These are phyloP conservation scores for Loxodonta africana DNA, from an alignment of 2,113 vertebrate genomes.

Conservation along the genomic window DNA sequence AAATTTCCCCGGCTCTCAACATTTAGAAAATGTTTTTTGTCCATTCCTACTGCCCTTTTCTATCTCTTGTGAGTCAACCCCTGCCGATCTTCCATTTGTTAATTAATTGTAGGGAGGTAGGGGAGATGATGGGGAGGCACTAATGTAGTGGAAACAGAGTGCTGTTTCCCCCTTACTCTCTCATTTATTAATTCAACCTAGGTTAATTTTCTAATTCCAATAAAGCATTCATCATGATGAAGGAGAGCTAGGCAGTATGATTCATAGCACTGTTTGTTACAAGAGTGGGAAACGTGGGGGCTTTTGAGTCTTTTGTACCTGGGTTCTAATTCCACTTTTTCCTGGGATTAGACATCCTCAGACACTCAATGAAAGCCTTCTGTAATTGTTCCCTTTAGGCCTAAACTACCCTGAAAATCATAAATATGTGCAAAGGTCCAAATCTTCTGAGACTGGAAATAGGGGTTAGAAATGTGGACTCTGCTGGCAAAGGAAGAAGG, in stretches of 20 bases:
- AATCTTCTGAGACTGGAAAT: not conserved
- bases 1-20: not conserved
- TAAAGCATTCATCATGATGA: not conserved
- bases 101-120: not conserved
- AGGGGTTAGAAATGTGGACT: not conserved
- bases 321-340: not conserved
- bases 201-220: not conserved
- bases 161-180: not conserved
- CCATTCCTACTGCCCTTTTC: fast-evolving
- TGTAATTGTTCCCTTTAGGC: not conserved
- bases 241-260: not conserved
- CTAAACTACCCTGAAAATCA: not conserved
- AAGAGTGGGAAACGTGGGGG: not conserved
- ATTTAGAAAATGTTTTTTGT: not conserved
- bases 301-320: not conserved
- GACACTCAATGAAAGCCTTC: fast-evolving
- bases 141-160: not conserved
- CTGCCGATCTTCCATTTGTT: not conserved
- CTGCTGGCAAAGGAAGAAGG: not conserved
- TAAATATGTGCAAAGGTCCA: not conserved
- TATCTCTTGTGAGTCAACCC: not conserved
- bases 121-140: not conserved
- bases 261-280: not conserved
- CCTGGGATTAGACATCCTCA: not conserved
- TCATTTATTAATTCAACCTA: not conserved